Evolutionary conservation across 23 tunicate genomes (phyloP).

Genomic region (Styela clava): DNA sequence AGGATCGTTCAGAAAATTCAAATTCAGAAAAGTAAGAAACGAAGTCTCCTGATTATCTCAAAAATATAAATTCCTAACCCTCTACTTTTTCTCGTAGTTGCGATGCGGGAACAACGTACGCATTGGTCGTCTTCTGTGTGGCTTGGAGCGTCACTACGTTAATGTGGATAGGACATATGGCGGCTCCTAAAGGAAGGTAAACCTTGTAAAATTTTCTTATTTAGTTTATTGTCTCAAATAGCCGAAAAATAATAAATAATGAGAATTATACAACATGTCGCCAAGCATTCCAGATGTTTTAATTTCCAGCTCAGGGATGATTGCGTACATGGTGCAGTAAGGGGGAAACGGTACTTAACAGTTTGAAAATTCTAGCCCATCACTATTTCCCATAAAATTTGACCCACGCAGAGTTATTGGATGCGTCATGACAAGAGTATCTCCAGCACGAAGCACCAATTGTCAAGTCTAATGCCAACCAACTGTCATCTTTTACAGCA

Average conservation of each 20-base stretch:
- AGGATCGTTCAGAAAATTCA: no score
- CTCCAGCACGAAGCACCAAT: no score
- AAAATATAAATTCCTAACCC: no score
- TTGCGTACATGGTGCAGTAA: background rate
- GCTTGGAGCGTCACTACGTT: conserved; percentile 67
- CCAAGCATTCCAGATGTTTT: background rate
- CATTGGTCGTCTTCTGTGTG: conserved; percentile 59
- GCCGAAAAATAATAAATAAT: background rate
- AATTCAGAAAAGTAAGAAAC: no score
- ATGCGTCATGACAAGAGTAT: no score
- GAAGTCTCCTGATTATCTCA: no score
- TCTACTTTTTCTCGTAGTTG: conserved; percentile 16
- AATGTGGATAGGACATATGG: conserved; percentile 46
- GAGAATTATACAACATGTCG: background rate
- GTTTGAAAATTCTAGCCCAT: background rate
- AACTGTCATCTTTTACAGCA: conserved; percentile 5
- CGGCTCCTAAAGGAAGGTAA: conserved; percentile 50
- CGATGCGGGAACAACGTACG: conserved; percentile 38
- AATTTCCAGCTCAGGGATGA: conserved; percentile 29
- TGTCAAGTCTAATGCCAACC: no score
- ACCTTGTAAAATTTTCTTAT: no score
- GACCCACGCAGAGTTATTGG: no score
- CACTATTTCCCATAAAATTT: no score
- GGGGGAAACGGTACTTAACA: background rate
- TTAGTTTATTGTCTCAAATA: background rate